These are phyloP conservation scores for Orius laevigatus DNA, from an alignment of 1,140 invertebrate species.

Conservation along the genomic window DNA sequence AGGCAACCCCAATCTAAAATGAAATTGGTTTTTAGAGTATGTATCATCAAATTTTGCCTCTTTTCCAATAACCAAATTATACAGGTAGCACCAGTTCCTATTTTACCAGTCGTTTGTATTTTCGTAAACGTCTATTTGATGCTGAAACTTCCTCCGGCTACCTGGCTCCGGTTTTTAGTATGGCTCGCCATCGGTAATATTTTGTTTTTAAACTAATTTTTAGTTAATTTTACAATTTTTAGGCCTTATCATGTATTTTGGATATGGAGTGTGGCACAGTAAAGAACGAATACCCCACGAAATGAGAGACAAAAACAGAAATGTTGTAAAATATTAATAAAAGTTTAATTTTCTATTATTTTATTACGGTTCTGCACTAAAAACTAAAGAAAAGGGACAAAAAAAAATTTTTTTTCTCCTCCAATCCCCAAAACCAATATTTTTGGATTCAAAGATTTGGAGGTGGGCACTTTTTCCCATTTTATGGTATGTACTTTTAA, in stretches of 20 bases:
- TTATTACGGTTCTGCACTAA: too few species aligned
- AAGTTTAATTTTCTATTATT: too few species aligned
- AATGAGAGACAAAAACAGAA: conserved; percentile 22
- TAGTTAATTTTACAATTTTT: not conserved
- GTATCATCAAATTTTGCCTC: not conserved
- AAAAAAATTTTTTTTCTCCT: too few species aligned
- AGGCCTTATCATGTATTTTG: conserved; percentile 19
- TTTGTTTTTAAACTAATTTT: not conserved
- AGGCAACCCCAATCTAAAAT: conserved; percentile 29
- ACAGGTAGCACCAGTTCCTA: conserved; percentile 46
- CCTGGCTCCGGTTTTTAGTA: conserved; percentile 19
- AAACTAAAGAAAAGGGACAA: too few species aligned
- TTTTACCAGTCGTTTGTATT: conserved; percentile 46
- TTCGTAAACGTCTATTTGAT: conserved; percentile 53
- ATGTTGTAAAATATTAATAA: too few species aligned
- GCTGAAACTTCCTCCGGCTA: conserved; percentile 36
- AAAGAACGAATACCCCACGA: conserved; percentile 4
- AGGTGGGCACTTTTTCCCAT: too few species aligned
- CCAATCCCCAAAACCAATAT: too few species aligned
- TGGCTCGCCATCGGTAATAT: conserved; percentile 19
- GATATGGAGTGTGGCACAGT: conserved; percentile 18
- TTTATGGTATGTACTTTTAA: too few species aligned
- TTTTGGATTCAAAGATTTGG: too few species aligned
- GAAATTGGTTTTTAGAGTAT: conserved; percentile 32
- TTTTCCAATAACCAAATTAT: conserved; percentile 2